Percentiles rank a stretch among this genome's conserved stretches.
Evolutionary conservation across 1,140 invertebrate species (phyloP).

Genomic region (Halictus rubicundus): DNA sequence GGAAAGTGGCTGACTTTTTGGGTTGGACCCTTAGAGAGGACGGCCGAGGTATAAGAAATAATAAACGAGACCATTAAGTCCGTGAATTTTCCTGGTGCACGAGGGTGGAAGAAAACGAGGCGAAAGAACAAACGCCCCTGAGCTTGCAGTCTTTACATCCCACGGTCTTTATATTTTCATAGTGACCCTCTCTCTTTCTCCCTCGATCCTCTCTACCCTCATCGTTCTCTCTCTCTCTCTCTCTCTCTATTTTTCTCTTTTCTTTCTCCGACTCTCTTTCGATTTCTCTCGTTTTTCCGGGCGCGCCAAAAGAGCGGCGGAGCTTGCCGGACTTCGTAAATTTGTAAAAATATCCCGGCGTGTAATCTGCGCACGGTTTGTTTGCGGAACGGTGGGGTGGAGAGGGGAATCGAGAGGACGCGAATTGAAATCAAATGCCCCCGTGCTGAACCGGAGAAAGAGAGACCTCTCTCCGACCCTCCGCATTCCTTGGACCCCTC

Average conservation of each 20-base stretch:
- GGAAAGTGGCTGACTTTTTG: slow-evolving; percentile 62
- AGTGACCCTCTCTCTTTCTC: slow-evolving; percentile 24
- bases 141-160: slow-evolving; percentile 66
- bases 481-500: slow-evolving; percentile 39
- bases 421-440: slow-evolving; percentile 40
- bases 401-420: slow-evolving; percentile 36
- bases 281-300: no score
- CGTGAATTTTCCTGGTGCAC: slow-evolving; percentile 66
- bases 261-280: not conserved
- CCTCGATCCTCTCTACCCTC: not conserved
- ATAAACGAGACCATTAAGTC: slow-evolving; percentile 72
- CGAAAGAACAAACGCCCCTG: slow-evolving; percentile 66
- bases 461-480: not conserved
- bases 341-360: slow-evolving; percentile 50
- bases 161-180: slow-evolving; percentile 67
- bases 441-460: not conserved
- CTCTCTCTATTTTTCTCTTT: not conserved
- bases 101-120: slow-evolving; percentile 54
- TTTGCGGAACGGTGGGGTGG: slow-evolving; percentile 24
- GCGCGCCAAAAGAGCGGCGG: not conserved
- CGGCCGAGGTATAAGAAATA: slow-evolving; percentile 67
- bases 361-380: slow-evolving; percentile 49
- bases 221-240: not conserved
- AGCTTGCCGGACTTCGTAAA: slow-evolving; percentile 47
- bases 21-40: slow-evolving; percentile 53